Percentiles rank a stretch among this genome's conserved stretches.
phyloP scores from a whole-genome alignment of 2,797 vertebrate species.

The Paramormyrops hopkinsi region DNA sequence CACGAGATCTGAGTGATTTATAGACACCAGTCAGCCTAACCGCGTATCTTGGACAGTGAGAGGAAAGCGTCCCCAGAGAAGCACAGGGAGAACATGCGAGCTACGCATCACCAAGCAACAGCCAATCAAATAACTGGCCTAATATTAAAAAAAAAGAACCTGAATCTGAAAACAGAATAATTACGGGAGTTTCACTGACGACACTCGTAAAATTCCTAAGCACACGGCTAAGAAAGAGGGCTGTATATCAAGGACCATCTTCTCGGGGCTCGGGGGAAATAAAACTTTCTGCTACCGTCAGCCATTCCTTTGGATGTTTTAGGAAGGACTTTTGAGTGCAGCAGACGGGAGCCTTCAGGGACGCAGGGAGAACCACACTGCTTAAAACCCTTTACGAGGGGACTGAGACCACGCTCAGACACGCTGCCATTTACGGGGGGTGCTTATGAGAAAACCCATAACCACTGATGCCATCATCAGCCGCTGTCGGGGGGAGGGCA shows the following conservation, averaged over 20 bases:
- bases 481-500: background rate
- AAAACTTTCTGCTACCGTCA: slow-evolving; percentile 54
- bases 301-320: slow-evolving; percentile 40
- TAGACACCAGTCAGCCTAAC: background rate
- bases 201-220: slow-evolving; percentile 26
- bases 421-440: background rate
- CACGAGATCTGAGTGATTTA: background rate
- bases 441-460: background rate
- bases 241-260: slow-evolving; percentile 27
- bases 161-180: slow-evolving; percentile 23
- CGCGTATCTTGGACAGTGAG: background rate
- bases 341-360: background rate
- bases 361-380: background rate
- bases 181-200: background rate
- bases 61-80: background rate
- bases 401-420: background rate
- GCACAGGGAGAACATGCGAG: background rate
- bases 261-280: slow-evolving; percentile 45
- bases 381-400: background rate
- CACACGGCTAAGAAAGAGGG: slow-evolving; percentile 30
- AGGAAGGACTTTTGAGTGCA: slow-evolving; percentile 35
- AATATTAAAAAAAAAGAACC: slow-evolving; percentile 22
- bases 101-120: background rate
- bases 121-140: background rate
- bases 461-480: background rate